phyloP scores from a whole-genome alignment of 2,888 invertebrate genomes.

The Andrena hattorfiana region DNA sequence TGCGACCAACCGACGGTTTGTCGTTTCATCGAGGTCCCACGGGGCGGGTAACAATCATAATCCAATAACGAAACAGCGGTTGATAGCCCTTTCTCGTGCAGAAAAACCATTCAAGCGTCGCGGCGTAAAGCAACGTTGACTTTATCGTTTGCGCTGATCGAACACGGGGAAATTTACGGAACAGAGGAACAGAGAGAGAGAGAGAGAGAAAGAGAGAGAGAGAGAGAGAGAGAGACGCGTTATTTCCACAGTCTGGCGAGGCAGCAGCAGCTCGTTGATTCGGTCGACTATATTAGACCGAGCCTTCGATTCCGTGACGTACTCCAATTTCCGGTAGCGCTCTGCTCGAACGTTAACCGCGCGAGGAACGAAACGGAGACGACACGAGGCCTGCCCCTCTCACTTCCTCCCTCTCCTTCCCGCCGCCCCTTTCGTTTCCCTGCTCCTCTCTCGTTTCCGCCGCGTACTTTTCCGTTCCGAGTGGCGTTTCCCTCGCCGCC shows the following conservation, averaged over 20 bases:
- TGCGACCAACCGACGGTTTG: neutral
- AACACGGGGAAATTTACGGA: conserved; percentile 47
- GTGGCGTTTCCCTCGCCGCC: neutral
- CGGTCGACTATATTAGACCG: conserved; percentile 28
- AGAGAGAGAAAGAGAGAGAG: neutral
- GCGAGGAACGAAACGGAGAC: conserved; percentile 44
- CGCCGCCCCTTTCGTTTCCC: neutral
- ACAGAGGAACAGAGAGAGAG: conserved; percentile 15
- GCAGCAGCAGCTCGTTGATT: conserved; percentile 35
- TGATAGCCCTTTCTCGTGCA: conserved; percentile 64
- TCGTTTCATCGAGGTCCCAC: neutral
- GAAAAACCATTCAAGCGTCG: conserved; percentile 49
- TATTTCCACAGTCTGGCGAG: conserved; percentile 30
- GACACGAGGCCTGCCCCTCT: conserved; percentile 2
- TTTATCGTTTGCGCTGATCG: conserved; percentile 61
- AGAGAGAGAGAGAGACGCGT: conserved; percentile 12
- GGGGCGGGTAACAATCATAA: conserved; percentile 57
- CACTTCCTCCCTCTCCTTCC: neutral
- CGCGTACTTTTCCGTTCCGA: neutral
- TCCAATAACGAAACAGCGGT: conserved; percentile 48
- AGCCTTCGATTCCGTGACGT: conserved; percentile 62
- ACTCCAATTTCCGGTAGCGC: conserved; percentile 68
- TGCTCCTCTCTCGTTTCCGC: conserved; percentile 16
- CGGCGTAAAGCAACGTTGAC: conserved; percentile 36
- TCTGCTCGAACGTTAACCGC: conserved; percentile 47